Evolutionary conservation across 92 coral and sea anemone species (phyloP).

Genomic region (Chrysogorgia sp.): DNA sequence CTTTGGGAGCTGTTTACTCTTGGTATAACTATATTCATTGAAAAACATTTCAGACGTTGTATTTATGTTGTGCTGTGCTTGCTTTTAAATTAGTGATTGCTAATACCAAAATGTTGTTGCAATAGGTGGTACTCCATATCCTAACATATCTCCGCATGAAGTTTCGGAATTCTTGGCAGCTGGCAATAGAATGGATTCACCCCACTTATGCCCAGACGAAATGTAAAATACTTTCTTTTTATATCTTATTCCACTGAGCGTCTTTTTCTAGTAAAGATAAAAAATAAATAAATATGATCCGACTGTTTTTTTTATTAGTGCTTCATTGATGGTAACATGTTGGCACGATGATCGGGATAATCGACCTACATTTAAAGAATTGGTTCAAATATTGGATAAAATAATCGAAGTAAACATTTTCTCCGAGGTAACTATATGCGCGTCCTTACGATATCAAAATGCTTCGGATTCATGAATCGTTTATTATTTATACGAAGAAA

Average conservation of each 20-base stretch:
- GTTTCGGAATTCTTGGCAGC: slow-evolving; percentile 88
- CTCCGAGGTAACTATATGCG: slow-evolving; percentile 24
- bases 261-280: background rate
- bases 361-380: slow-evolving; percentile 77
- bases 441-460: background rate
- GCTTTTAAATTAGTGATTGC: background rate
- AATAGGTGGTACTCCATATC: slow-evolving; percentile 94
- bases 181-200: slow-evolving; percentile 90
- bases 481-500: no score
- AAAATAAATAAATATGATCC: background rate
- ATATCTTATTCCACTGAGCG: no score
- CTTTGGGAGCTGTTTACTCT: slow-evolving; percentile 96
- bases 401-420: slow-evolving; percentile 64
- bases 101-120: background rate
- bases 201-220: slow-evolving; percentile 87
- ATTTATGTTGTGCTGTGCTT: background rate
- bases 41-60: background rate
- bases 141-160: slow-evolving; percentile 92
- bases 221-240: slow-evolving; percentile 62
- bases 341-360: slow-evolving; percentile 84
- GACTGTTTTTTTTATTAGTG: slow-evolving; percentile 35
- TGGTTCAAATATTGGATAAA: slow-evolving; percentile 79
- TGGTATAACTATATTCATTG: slow-evolving; percentile 48
- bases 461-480: no score
- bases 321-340: slow-evolving; percentile 67